Base-by-base conservation (phyloP, 2,888 invertebrate genomes). In the Nasonovia ribisnigri region DNA sequence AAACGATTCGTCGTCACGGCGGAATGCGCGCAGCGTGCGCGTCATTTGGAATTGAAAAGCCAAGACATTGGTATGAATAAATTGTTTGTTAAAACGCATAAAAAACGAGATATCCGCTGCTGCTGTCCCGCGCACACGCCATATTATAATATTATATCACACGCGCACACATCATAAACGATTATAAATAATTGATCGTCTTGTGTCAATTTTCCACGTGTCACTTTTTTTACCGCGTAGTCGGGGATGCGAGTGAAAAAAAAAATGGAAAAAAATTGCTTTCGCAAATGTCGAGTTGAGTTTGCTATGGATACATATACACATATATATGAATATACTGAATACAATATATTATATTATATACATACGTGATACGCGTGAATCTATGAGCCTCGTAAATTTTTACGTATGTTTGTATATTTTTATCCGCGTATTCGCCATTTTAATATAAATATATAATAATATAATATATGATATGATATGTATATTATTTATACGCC, bases 31-130 rank as follows among this genome's bases (percentile, higher is more conserved):
- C 26, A 43, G 26, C 46, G 87, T 48, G 48, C n/a, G 86, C 84
- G 90, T 54, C 90, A 93, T 93, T 93, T 93, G 93, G 89, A 90
- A 86, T 90, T 93, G 93, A 93, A 90, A 90, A 84, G 90, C 60
- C 90, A 90, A 93, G 90, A 93, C 90, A 51, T 51, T 26, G 60
- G 57, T 84, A 84, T 90, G 90, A 93, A 93, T 93, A 90, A 93
- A 90, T 93, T 93, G 93, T 90, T 90, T 57, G 93, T 92, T 92
- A 92, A 92, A 92, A 77, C 77, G 92, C 42, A 60, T 51, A 88
- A 67, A 90, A 77, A 92, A 92, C 26, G 42, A 24, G 5, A 87
- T 91, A 84, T 90, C 42, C 11, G 57, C 26, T 6, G 57, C 5
- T 84, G 84, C 84, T 54, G 13, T 54, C 84, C 42, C 77, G 36